Base-by-base conservation (phyloP, 2,888 invertebrate species). In the Subacronicta megacephala region DNA sequence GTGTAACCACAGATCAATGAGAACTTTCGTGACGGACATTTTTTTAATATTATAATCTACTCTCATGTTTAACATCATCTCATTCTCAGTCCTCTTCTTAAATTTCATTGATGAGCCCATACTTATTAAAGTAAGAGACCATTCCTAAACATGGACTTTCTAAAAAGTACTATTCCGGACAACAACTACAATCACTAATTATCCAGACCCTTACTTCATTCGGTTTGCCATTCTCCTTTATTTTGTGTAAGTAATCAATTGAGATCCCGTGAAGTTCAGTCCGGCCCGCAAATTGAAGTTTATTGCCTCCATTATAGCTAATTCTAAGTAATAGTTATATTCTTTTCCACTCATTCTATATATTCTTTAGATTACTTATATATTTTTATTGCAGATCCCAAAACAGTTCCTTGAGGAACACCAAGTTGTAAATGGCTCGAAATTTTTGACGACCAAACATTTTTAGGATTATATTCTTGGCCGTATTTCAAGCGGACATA, bases 1-100 rank as follows among this genome's bases (percentile, higher is more conserved):
- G 53, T 18, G 15, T 44, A 20, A 55, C 16, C 36, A 26, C 12
- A 9, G 7, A 7, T n/a, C 15, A 36, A 7, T 41, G 26, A 37
- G 47, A 37, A 7, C 12, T 20, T 38, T 46, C 17, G 7, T 18
- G 35, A 12, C 10, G 33, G 35, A 12, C 10, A 43, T 46, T 23
- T 33, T 15, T 16, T 29, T 9, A n/a, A 12, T 26, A 35, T 7
- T 15, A 10, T 23, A 38, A 15, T 37, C 29, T 6, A 1, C 6
- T 18, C 4, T 18, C 3, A 18, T 18, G 4, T 3, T 3, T 18
- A 18, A 18, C 2, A 18, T 4, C 18, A 4, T 4, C 18, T 4
- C 4, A 2, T 18, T 18, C 18, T n/a, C n/a, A n/a, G n/a, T n/a
- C n/a, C n/a, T n/a, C n/a, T n/a, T n/a, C n/a, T n/a, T n/a, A n/a